Evolutionary conservation across 1,140 invertebrate species (phyloP), one percentile per base, ranked within the genome.

Genomic region (Heliothis virescens): DNA sequence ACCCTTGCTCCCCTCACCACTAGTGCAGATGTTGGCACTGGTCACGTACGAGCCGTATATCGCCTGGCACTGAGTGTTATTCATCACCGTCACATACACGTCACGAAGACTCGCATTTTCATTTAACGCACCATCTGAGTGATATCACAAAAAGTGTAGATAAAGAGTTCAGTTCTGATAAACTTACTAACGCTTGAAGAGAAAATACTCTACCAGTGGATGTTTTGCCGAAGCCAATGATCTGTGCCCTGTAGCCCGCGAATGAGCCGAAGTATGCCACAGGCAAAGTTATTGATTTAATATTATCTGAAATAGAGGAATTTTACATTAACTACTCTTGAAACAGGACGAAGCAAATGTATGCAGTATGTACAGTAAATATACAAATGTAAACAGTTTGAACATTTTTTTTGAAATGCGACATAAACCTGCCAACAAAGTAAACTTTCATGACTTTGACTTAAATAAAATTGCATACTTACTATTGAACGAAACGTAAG

Each of bases 21-120:
- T 63, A 10, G 74, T 76, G 50, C 74, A 76, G 13, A 76, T 65
- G 7, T 16, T 53, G 10, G n/a, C 47, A 5, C 12, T 26, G 18
- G 59, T 63, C 13, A 76, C 26, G 2, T 10, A 10, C 15, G 12
- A n/a, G 4, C 74, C 74, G 15, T 76, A 76, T 7, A 52, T n/a
- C 21, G 12, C 13, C 3, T 5, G 3, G 60, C 74, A 76, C 13
- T 63, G 10, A 7, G 59, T 12, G 21, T 76, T 76, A 3, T 34
- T 34, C 13, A 76, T 29, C 16, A 76, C 59, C 15, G 1, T 26
- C 9, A 63, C 59, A 3, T 34, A 63, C 48, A 53, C 48, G 18
- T 63, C 74, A 11, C 60, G 18, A 16, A 76, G 48, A 15, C 18
- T 52, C 21, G 59, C 18, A 34, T 13, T 41, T 12, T 11, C 26